phyloP scores from a whole-genome alignment of 2,797 vertebrate species.

The Halcyon chelicuti region DNA sequence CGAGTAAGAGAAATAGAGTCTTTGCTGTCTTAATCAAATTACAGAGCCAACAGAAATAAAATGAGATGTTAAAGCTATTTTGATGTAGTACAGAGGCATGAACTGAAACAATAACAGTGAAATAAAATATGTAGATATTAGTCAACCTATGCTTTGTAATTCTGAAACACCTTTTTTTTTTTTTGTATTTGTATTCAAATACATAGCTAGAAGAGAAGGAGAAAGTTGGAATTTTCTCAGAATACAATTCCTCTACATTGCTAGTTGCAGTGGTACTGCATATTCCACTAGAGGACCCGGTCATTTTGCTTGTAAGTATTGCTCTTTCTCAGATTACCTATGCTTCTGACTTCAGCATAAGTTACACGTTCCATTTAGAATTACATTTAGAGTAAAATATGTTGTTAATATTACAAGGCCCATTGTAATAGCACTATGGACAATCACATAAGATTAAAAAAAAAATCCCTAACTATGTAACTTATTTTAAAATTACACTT shows the following conservation, averaged over 20 bases:
- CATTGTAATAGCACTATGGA: neutral
- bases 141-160: neutral
- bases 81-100: neutral
- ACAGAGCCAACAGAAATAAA: neutral
- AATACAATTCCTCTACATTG: neutral
- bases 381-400: neutral
- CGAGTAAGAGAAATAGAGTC: neutral
- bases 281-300: accelerated
- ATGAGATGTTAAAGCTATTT: neutral
- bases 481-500: neutral
- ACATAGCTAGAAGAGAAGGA: neutral
- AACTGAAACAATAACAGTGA: neutral
- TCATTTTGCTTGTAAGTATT: neutral
- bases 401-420: neutral
- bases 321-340: neutral
- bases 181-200: neutral
- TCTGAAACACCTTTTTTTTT: neutral
- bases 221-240: neutral
- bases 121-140: neutral
- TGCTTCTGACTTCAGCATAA: neutral
- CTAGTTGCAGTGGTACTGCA: neutral
- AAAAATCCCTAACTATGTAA: neutral
- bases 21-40: neutral
- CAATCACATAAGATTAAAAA: neutral
- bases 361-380: neutral